These are phyloP conservation scores for Dissostichus mawsoni DNA, from an alignment of 2,113 vertebrate genomes.

Conservation along the genomic window DNA sequence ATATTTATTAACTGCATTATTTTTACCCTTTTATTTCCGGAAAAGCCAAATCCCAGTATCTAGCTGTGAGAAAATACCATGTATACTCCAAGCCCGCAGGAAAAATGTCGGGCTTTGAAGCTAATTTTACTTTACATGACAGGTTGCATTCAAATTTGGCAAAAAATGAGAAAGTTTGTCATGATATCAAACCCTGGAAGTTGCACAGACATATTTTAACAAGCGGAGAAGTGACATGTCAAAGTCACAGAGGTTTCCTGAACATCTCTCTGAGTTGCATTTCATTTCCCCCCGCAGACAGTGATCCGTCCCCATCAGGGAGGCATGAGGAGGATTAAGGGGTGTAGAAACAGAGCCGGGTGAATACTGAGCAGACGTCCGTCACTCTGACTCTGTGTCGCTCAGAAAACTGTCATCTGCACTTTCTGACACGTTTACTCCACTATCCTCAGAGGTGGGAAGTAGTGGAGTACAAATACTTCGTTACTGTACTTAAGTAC, in stretches of 20 bases:
- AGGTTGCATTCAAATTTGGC: too few relatives aligned
- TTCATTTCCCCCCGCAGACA: slow-evolving; percentile 19
- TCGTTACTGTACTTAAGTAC: too few relatives aligned
- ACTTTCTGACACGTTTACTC: background rate
- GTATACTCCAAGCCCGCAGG: background rate
- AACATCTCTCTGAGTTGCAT: slow-evolving; percentile 1
- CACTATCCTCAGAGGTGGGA: too few relatives aligned
- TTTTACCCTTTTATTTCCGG: too few relatives aligned
- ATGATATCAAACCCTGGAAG: background rate
- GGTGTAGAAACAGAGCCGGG: background rate
- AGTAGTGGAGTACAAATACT: too few relatives aligned
- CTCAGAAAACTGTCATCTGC: background rate
- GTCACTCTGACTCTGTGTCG: background rate
- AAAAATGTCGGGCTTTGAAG: background rate
- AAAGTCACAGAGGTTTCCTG: slow-evolving; percentile 7
- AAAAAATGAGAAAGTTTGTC: background rate
- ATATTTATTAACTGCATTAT: too few relatives aligned
- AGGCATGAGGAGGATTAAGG: slow-evolving; percentile 17
- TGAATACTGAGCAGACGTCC: slow-evolving; percentile 21
- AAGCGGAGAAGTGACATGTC: background rate
- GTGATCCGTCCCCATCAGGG: slow-evolving; percentile 20
- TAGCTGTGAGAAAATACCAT: too few relatives aligned
- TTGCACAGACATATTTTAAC: background rate
- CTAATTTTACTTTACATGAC: background rate
- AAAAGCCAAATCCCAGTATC: too few relatives aligned